Evolutionary conservation across 2,888 invertebrate species (phyloP).

Genomic region (Pheosia tremula): DNA sequence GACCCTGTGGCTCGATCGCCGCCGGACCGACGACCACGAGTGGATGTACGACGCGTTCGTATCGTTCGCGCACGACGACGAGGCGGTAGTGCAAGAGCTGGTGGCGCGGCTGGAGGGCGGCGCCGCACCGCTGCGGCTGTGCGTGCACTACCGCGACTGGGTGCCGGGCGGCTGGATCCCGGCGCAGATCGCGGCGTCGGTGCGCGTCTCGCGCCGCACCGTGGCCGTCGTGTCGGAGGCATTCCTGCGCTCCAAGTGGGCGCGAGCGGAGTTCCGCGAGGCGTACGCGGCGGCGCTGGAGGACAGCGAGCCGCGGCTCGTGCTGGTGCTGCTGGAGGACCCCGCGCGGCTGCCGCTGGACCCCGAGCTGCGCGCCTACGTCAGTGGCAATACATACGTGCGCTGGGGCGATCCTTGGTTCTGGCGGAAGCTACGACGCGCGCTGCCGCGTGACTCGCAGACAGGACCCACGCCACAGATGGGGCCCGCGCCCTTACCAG

Average conservation of each 20-base stretch:
- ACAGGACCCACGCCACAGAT: too few relatives aligned
- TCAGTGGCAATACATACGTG: too few relatives aligned
- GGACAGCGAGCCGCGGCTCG: constrained; percentile 33
- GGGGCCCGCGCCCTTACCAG: too few relatives aligned
- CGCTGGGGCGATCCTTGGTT: too few relatives aligned
- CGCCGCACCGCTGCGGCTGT: constrained; percentile 15
- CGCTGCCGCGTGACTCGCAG: too few relatives aligned
- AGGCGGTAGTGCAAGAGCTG: neutral
- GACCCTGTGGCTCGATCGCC: too few relatives aligned
- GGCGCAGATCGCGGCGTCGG: constrained; percentile 79
- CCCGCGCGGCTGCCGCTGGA: neutral
- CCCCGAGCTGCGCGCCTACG: too few relatives aligned
- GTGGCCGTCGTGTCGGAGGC: constrained; percentile 9
- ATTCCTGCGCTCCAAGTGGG: constrained; percentile 36
- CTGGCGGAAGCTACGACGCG: too few relatives aligned
- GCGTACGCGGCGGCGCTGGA: constrained; percentile 79
- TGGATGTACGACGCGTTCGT: too few relatives aligned
- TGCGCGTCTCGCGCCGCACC: constrained; percentile 16
- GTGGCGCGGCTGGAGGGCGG: constrained; percentile 11
- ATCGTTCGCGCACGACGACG: too few relatives aligned
- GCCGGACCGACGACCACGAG: too few relatives aligned
- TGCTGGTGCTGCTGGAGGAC: constrained; percentile 83
- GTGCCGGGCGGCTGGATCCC: constrained; percentile 89
- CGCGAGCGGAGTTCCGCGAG: constrained; percentile 80
- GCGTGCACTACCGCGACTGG: constrained; percentile 81